Base-by-base conservation (phyloP, 2,888 invertebrate genomes). In the Pandemis cinnamomeana region DNA sequence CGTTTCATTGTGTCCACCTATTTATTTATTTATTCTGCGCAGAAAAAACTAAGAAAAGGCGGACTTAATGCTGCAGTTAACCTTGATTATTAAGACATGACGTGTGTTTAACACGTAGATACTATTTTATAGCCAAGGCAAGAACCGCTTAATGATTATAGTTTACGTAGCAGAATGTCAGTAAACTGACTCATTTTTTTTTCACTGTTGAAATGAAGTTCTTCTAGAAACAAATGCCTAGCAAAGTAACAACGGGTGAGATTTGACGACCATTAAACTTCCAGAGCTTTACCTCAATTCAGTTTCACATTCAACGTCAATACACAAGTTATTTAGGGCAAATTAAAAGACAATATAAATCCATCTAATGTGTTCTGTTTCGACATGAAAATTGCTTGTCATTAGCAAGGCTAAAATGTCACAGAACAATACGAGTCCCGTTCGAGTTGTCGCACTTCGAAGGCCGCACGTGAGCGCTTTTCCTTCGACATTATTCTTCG, bases 401-500 rank as follows among this genome's bases (percentile, higher is more conserved):
- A 93, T 93, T 93, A 92, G 92, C 87, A 85, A 89, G 89, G 87
- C 92, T 92, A 86, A 93, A 94, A 93, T 94, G 93, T 93, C 94
- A 93, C 89, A 91, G 93, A 93, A 93, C 94, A 94, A 93, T 93
- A 89, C 89, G 83, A 84, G 87, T 83, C 82, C 81, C 80, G 80
- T 80, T 84, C 83, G 84, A 82, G 75, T 77, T 84, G 83, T 85
- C 90, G 89, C 75, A 68, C 72, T 11, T 27, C 78, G 77, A 77
- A 77, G 79, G 79, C 78, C 75, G 78, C 73, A 78, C 79, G 79
- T 79, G 93, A 92, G 89, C 88, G 83, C 90, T 92, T 93, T 93
- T 93, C 89, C 89, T 82, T 46, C 11, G 87, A 86, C 84, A 88
- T 89, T 87, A 85, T 72, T 75, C 75, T 76, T 89, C 81, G 84